Base-by-base conservation (phyloP, 2,113 vertebrate genomes). In the Etia nguti region DNA sequence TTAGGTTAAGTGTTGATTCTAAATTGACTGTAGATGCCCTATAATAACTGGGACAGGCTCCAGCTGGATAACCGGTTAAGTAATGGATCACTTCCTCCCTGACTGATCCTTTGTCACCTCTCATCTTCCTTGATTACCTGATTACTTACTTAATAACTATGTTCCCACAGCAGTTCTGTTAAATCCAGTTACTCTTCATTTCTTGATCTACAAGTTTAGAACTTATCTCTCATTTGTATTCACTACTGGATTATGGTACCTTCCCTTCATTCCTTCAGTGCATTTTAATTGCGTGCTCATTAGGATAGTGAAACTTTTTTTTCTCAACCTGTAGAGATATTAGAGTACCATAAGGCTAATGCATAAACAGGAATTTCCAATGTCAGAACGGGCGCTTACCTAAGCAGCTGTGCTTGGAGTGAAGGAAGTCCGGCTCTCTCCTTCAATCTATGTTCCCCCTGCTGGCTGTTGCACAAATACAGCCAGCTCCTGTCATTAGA, bases 401-500 rank as follows among this genome's bases (percentile, higher is more conserved):
- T 86, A 18, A 97, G 95, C 46, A 97, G 94, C 54, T 96, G 92
- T 87, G 87, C 91, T 88, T 97, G 96, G 18, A 97, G 91, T 10
- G 8, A 81, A 22, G 96, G 96, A 59, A 97, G 94, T 10, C 8
- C 56, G 26, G 77, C 79, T 92, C 95, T 94, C 87, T 95, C 94
- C 81, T 83, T 92, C 60, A 97, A 89, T 85, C 95, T 93, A 38
- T 94, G 89, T 82, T 91, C 94, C 90, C 94, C 96, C 94, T 95
- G 94, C 84, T 95, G 94, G 84, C 59, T 90, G 68, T 60, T 88
- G 57, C 89, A 20, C 7, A 87, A 97, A 93, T 98, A 99, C 7
- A 99, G 93, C 98, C 98, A 99, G 59, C 97, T 99, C 92, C 98
- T 97, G 95, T 99, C 99, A 94, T 99, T 99, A 29, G 98, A 99